Base-by-base conservation (phyloP, 2,113 vertebrate genomes). In the Ictalurus punctatus region DNA sequence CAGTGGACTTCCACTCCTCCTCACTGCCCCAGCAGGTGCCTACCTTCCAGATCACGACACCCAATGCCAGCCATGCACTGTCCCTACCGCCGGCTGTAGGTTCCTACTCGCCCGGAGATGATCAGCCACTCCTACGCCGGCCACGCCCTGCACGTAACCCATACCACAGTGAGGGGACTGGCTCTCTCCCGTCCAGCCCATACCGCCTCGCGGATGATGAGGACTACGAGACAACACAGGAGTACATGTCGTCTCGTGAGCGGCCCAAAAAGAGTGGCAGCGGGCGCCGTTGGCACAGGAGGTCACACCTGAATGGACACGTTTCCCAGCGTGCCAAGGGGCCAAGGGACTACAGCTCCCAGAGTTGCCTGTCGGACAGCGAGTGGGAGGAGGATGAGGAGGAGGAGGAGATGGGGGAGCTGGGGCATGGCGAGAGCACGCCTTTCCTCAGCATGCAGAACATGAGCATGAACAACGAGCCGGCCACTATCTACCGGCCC, bases 1-100 rank as follows among this genome's bases (percentile, higher is more conserved):
- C 98, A 0, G 97, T 99, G 67, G 98, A 99, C 95, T 97, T 98
- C 94, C 97, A 99, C 94, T 99, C 97, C 94, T 98, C 97, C 95
- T 97, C 95, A 78, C 93, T 98, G 94, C 94, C 98, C 7, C 94
- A 97, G 17, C 97, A 98, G 96, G 97, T 98, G 93, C 98, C 98
- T 90, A 98, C 96, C 92, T 99, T 99, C n/a, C 98, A 99, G 94
- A 98, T 99, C 96, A 98, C 98, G 48, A 98, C 98, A 0, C 97
- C 97, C 65, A 97, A 98, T 93, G 97, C 97, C 3, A 96, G 96
- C 40, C 98, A 99, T 12, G 97, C 97, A 3, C 96, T 97, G 84
- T 98, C 97, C 90, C 94, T 98, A 85, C 97, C 97, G 0, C 98
- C 97, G 0, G 97, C 97, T 7, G 65, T 87, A 93, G 96, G 92